Conservation (phyloP, 2,113 vertebrate genomes). For the Bufo bufo region DNA sequence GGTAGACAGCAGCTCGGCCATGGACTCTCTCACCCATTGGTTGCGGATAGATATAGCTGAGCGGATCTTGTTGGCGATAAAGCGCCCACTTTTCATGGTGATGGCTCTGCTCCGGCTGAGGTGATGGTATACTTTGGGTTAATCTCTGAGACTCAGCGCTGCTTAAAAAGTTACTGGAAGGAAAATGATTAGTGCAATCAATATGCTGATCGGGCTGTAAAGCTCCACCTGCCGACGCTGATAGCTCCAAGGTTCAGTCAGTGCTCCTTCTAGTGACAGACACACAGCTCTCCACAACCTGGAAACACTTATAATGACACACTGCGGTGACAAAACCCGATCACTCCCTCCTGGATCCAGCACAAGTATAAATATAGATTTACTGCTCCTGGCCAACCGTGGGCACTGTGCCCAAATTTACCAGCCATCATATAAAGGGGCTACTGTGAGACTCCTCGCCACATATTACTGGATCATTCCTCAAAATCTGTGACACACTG, state of each 20-base stretch:
- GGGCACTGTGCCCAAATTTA: not conserved
- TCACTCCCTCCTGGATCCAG: constrained; percentile 9
- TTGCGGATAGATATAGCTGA: constrained; percentile 61
- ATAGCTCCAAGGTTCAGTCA: constrained; percentile 56
- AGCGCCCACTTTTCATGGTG: constrained; percentile 6
- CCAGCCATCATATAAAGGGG: not conserved
- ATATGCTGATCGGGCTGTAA: constrained; percentile 15
- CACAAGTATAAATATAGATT: constrained; percentile 33
- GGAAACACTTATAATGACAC: constrained; percentile 18
- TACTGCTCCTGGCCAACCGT: not conserved
- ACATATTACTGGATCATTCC: no score
- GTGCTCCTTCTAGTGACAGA: constrained; percentile 15
- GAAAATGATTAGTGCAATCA: constrained; percentile 48
- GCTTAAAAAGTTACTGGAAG: constrained; percentile 52
- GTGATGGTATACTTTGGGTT: constrained; percentile 60
- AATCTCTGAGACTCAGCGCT: constrained; percentile 58
- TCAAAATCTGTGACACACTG: no score
- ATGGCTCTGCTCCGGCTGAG: constrained; percentile 34
- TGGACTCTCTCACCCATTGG: constrained; percentile 70
- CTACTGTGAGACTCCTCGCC: not conserved
- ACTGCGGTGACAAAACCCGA: not conserved
- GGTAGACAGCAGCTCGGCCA: constrained; percentile 78
- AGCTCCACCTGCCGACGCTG: constrained; percentile 32
- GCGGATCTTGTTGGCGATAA: constrained; percentile 46
- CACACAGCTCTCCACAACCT: not conserved